phyloP scores from a whole-genome alignment of 2,888 invertebrate species.

The Drosophila austrosaltans region DNA sequence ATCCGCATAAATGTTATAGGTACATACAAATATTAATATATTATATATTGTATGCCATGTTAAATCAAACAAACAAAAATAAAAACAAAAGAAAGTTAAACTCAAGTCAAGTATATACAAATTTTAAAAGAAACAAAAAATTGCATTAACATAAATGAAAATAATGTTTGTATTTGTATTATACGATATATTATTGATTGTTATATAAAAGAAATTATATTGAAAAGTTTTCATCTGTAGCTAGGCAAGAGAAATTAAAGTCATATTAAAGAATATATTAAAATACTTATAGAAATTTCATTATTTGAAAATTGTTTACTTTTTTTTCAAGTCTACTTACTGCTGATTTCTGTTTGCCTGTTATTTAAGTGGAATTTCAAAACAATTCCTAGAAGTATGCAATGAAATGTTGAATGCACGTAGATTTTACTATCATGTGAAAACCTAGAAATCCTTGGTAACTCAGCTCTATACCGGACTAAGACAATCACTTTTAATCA shows the following conservation, averaged over 20 bases:
- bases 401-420: not conserved
- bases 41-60: constrained; percentile 3
- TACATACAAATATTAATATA: constrained; percentile 64
- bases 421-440: not conserved
- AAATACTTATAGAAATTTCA: constrained; percentile 34
- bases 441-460: not conserved
- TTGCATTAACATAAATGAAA: constrained; percentile 51
- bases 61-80: constrained; percentile 37
- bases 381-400: not conserved
- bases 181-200: constrained; percentile 64
- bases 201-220: constrained; percentile 59
- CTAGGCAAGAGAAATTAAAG: constrained; percentile 65
- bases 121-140: constrained; percentile 22
- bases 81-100: constrained; percentile 37
- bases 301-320: not conserved
- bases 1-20: constrained; percentile 33
- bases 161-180: constrained; percentile 53
- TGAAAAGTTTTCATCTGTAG: constrained; percentile 69
- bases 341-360: not conserved
- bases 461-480: not conserved
- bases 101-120: constrained; percentile 48
- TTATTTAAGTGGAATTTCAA: not conserved
- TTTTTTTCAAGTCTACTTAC: not conserved
- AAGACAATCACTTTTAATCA: not conserved
- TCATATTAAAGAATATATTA: constrained; percentile 54